Percentiles rank a stretch among this genome's conserved stretches.
Conservation (phyloP, 1,140 invertebrate species). For the Bilobella aurantiaca region DNA sequence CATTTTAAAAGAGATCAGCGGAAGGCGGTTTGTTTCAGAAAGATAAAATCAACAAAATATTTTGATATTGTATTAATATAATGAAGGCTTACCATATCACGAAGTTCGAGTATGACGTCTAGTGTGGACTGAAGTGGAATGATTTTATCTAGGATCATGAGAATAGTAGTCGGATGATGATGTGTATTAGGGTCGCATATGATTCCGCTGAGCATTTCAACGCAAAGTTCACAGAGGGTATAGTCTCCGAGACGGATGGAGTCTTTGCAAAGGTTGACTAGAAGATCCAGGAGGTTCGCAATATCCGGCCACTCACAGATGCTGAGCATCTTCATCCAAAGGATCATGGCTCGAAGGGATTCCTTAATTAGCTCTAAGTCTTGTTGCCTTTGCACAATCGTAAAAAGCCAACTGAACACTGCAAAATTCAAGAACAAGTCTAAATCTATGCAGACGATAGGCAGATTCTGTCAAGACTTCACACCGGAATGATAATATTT, state of each 20-base stretch:
- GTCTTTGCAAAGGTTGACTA: slow-evolving; percentile 15
- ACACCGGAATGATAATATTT: neutral
- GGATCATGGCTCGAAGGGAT: slow-evolving; percentile 24
- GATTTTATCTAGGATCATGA: slow-evolving; percentile 28
- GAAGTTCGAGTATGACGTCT: slow-evolving; percentile 17
- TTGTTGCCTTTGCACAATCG: slow-evolving; percentile 22
- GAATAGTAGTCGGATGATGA: slow-evolving; percentile 23
- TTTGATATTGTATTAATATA: no score
- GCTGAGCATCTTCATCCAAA: slow-evolving; percentile 31
- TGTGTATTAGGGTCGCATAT: slow-evolving; percentile 28
- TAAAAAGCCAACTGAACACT: slow-evolving; percentile 34
- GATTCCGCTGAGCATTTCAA: slow-evolving; percentile 30
- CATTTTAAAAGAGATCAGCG: slow-evolving; percentile 1
- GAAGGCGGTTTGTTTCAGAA: no score
- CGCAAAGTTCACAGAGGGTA: slow-evolving; percentile 19
- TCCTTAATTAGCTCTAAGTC: slow-evolving; percentile 24
- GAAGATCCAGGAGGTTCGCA: slow-evolving; percentile 13
- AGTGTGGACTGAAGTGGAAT: slow-evolving; percentile 24
- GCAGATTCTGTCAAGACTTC: no score
- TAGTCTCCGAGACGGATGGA: slow-evolving; percentile 22
- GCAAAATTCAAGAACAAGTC: slow-evolving; percentile 9
- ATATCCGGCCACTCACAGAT: slow-evolving; percentile 30
- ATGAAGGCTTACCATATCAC: slow-evolving; percentile 28
- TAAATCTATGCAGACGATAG: no score
- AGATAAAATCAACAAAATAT: no score